Evolutionary conservation across 1,140 invertebrate species (phyloP), one percentile per base, ranked within the genome.

Genomic region (Brachionus manjavacas): DNA sequence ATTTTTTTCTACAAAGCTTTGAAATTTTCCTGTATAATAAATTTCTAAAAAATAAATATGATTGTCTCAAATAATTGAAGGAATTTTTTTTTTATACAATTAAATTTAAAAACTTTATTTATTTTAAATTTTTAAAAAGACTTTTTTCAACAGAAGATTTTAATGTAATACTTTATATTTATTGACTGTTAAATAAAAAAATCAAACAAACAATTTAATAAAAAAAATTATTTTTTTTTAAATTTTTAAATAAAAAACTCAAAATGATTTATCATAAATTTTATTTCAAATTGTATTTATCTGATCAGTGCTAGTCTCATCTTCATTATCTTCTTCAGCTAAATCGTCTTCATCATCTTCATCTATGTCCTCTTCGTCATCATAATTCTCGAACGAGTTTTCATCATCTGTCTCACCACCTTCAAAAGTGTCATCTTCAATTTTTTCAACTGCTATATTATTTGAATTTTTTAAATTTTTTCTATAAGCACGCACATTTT

Each of bases 321-420:
- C 76, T 64, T 81, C 79, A 46, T 81, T 55, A 3, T 81, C 79
- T 35, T 43, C 49, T 23, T 81, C 79, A 28, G 35, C 79, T 23
- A 64, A 43, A 23, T 81, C 79, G 4, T 41, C 49, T 60, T 81
- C 79, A 1, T 14, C 55, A 16, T 81, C 49, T 25, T 81, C 79
- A 68, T 81, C 79, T 12, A 23, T 55, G 39, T 60, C 20, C 20
- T 81, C 79, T 43, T 81, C 79, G 49, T 76, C 72, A 12, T 76
- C 72, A 23, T 76, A 76, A 49, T 76, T 76, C 12, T 81, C 52
- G 25, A 81, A 68, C 4, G 79, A 60, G 35, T 81, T 81, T 81
- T 68, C 79, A 41, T 81, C 79, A 39, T 81, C 64, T 6, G 39
- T 64, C 31, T 81, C 35, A 6, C 25, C 79, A 64, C 1, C 3